A percentile compares a stretch with the other conserved stretches of the same genome.
Conservation (phyloP, 2,888 invertebrate genomes). For the Tetramorium bicarinatum region DNA sequence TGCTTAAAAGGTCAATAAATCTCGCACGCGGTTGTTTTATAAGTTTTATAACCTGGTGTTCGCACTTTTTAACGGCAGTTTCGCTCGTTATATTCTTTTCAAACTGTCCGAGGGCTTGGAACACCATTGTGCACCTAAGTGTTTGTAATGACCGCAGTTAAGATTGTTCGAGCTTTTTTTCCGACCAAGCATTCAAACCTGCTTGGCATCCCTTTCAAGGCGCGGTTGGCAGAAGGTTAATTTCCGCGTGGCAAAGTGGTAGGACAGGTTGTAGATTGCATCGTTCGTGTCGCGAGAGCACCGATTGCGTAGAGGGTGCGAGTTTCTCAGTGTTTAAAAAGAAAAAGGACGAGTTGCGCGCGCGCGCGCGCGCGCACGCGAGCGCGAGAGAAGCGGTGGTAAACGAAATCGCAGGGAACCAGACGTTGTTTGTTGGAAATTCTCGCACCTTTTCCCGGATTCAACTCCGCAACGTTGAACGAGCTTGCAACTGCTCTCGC, state of each 20-base stretch:
- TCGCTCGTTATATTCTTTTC: slow-evolving; percentile 40
- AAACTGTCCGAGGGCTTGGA: slow-evolving; percentile 29
- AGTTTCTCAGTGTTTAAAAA: slow-evolving; percentile 14
- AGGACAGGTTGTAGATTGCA: slow-evolving; percentile 65
- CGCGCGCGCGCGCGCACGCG: slow-evolving; percentile 3
- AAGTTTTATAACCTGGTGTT: slow-evolving; percentile 3
- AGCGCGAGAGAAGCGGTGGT: slow-evolving; percentile 6
- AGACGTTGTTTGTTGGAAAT: slow-evolving; percentile 31
- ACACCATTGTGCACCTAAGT: slow-evolving; percentile 45
- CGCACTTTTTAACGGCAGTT: slow-evolving; percentile 46
- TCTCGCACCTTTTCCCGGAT: slow-evolving; percentile 14
- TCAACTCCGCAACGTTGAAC: background rate
- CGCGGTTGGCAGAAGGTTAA: slow-evolving; percentile 67
- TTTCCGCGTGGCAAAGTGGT: slow-evolving; percentile 58
- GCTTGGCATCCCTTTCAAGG: slow-evolving; percentile 17
- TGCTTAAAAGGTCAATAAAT: slow-evolving; percentile 31
- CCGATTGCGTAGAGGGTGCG: slow-evolving; percentile 30
- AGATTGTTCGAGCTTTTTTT: slow-evolving; percentile 40
- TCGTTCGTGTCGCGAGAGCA: slow-evolving; percentile 64
- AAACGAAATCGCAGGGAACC: slow-evolving; percentile 19
- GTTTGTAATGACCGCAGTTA: slow-evolving; percentile 45
- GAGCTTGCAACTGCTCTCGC: background rate
- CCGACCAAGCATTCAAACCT: slow-evolving; percentile 8
- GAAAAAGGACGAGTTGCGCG: slow-evolving; percentile 7
- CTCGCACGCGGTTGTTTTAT: slow-evolving; percentile 12